Evolutionary conservation across 1,140 invertebrate genomes (phyloP).

Genomic region (Cydia strobilella): DNA sequence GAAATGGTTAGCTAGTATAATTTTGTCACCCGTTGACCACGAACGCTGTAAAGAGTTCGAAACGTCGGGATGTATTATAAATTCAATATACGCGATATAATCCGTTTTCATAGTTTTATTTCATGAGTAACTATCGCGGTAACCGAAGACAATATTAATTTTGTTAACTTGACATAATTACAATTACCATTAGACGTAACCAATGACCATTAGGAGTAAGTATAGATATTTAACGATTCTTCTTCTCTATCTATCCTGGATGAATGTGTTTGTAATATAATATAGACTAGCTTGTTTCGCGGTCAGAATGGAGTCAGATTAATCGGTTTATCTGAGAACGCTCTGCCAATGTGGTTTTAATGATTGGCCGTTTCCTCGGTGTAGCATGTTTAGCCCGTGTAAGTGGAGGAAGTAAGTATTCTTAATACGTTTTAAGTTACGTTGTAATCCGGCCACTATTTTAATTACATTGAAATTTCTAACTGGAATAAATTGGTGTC

Average conservation of each 20-base stretch:
- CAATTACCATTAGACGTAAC: neutral
- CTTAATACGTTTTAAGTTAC: constrained; percentile 25
- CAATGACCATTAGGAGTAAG: no score
- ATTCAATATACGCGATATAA: no score
- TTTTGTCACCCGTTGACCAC: no score
- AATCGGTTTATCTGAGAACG: constrained; percentile 46
- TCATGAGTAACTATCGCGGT: no score
- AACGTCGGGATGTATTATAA: no score
- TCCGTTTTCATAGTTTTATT: no score
- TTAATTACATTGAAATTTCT: neutral
- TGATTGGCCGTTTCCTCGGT: constrained; percentile 47
- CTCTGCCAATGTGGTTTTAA: constrained; percentile 35
- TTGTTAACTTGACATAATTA: constrained; percentile 1
- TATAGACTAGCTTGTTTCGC: constrained; percentile 26
- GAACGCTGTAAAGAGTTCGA: no score
- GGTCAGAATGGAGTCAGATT: constrained; percentile 41
- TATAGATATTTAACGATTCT: neutral
- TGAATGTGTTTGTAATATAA: neutral
- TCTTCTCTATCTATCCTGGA: neutral
- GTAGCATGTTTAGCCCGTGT: constrained; percentile 34
- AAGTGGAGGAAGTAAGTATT: constrained; percentile 9
- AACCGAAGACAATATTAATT: no score
- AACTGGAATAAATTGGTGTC: neutral
- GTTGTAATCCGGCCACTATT: neutral
- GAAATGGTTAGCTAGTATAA: neutral